Conservation (phyloP, 2,113 vertebrate species). For the Serilophus lunatus region DNA sequence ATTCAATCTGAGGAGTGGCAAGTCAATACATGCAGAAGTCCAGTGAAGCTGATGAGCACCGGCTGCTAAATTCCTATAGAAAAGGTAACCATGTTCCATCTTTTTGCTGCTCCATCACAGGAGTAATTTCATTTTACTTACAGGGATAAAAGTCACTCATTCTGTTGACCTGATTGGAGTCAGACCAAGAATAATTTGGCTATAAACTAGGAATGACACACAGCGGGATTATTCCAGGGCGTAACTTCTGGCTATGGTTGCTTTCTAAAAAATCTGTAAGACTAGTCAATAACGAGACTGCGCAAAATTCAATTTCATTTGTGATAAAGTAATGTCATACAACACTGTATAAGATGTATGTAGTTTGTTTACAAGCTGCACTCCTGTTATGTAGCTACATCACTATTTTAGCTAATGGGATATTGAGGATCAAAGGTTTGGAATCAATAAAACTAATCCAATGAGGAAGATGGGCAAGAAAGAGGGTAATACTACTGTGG, state of each 20-base stretch:
- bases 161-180: not conserved
- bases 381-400: not conserved
- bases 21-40: not conserved
- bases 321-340: not conserved
- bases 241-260: not conserved
- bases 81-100: not conserved
- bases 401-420: not conserved
- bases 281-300: not conserved
- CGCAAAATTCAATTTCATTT: not conserved
- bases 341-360: not conserved
- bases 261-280: not conserved
- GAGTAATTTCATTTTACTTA: not conserved
- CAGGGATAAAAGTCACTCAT: not conserved
- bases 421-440: not conserved
- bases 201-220: not conserved
- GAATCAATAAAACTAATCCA: slow-evolving; percentile 8
- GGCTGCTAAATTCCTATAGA: not conserved
- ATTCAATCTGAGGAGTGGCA: not conserved
- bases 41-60: not conserved
- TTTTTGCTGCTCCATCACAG: not conserved
- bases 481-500: not conserved
- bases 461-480: not conserved
- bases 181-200: not conserved
- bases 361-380: not conserved
- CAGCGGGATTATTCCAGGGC: not conserved